phyloP scores from a whole-genome alignment of 2,888 invertebrate species.

The Coremacera marginata region DNA sequence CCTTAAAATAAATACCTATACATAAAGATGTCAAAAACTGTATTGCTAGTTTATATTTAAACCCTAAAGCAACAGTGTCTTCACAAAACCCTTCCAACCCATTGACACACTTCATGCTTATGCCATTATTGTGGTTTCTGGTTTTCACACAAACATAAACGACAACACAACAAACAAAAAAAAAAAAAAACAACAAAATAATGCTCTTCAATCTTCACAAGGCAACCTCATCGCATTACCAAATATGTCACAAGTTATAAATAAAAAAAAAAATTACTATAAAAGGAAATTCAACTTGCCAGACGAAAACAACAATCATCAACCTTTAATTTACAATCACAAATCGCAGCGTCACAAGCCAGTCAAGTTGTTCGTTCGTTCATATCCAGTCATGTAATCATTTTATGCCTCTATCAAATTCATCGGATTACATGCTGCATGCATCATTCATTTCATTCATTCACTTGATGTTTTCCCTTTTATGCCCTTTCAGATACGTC shows the following conservation, averaged over 20 bases:
- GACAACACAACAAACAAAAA: not conserved
- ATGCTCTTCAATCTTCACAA: not conserved
- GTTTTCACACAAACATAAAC: not conserved
- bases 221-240: not conserved
- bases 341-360: not conserved
- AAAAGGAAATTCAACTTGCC: constrained; percentile 29
- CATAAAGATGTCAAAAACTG: too few species aligned
- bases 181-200: not conserved
- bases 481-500: not conserved
- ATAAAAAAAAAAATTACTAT: not conserved
- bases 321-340: constrained; percentile 5
- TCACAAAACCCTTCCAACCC: not conserved
- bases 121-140: not conserved
- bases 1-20: too few species aligned
- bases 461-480: not conserved
- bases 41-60: not conserved
- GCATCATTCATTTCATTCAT: not conserved
- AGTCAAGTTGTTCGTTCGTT: not conserved
- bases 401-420: not conserved
- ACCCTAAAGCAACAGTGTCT: not conserved
- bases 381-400: not conserved
- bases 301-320: constrained; percentile 6
- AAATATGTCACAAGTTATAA: not conserved
- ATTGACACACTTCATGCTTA: not conserved
- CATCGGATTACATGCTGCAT: not conserved